phyloP scores from a whole-genome alignment of 2,888 invertebrate species.

The Biston stratarius region DNA sequence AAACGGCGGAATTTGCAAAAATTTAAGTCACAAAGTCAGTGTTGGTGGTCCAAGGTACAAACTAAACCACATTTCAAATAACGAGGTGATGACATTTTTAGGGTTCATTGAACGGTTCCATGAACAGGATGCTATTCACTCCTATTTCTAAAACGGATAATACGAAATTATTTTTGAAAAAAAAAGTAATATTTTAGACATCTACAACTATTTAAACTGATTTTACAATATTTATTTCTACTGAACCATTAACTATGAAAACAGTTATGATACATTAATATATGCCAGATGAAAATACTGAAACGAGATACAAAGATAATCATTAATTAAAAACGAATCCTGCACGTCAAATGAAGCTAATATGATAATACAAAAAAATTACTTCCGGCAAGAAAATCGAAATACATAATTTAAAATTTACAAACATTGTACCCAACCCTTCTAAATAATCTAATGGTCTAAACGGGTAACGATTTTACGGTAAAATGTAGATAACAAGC shows the following conservation, averaged over 20 bases:
- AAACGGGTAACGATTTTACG: constrained; percentile 1
- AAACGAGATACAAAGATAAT: neutral
- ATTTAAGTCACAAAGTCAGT: too few relatives aligned
- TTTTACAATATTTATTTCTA: neutral
- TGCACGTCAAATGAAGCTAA: neutral
- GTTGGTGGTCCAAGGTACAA: too few relatives aligned
- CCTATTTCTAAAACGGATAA: too few relatives aligned
- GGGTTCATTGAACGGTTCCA: too few relatives aligned
- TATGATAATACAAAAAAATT: neutral
- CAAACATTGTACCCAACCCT: constrained; percentile 1
- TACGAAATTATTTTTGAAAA: too few relatives aligned
- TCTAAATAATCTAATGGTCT: neutral
- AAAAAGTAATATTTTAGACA: too few relatives aligned
- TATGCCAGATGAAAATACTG: neutral
- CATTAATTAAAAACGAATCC: neutral
- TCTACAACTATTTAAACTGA: too few relatives aligned
- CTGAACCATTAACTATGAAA: neutral
- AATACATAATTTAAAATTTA: neutral
- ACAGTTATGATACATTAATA: neutral
- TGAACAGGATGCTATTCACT: too few relatives aligned
- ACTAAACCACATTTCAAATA: too few relatives aligned
- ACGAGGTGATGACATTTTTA: too few relatives aligned
- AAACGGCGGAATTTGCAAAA: too few relatives aligned
- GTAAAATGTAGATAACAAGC: neutral
- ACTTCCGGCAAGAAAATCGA: constrained; percentile 4